These are phyloP conservation scores for Micoletzkya japonica DNA, from an alignment of 2,888 invertebrate genomes.

Conservation along the genomic window DNA sequence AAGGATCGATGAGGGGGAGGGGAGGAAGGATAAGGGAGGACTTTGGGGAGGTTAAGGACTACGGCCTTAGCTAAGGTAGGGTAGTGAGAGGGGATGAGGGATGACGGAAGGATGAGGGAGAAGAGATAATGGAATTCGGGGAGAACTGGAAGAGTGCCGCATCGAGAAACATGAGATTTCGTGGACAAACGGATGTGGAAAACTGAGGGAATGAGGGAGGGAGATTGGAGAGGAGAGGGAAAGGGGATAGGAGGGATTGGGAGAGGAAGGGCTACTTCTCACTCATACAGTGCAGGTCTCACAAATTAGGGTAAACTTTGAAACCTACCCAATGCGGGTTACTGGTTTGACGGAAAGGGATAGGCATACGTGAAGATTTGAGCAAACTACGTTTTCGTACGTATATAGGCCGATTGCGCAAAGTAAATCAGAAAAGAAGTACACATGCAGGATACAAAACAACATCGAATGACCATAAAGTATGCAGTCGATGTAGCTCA, in stretches of 20 bases:
- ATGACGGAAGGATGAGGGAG: background rate
- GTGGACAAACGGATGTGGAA: background rate
- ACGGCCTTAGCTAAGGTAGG: too few relatives aligned
- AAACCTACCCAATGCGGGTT: too few relatives aligned
- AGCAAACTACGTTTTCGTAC: too few relatives aligned
- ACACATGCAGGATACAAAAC: too few relatives aligned
- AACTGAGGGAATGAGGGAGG: background rate
- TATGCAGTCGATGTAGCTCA: too few relatives aligned
- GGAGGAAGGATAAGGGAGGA: background rate
- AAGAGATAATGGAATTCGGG: background rate
- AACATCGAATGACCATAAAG: too few relatives aligned
- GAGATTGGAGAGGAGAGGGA: background rate
- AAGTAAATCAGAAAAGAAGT: too few relatives aligned
- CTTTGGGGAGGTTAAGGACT: background rate
- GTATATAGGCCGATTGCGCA: too few relatives aligned
- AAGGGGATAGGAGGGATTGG: background rate
- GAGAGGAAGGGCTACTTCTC: conserved; percentile 1
- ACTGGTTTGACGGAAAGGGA: too few relatives aligned
- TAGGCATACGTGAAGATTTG: too few relatives aligned
- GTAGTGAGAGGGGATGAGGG: conserved; percentile 3
- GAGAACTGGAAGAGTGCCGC: conserved; percentile 4
- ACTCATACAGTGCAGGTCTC: too few relatives aligned
- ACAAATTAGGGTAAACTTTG: too few relatives aligned
- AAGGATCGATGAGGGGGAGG: background rate
- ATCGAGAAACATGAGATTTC: background rate